These are phyloP conservation scores for Ailurus styani DNA, from an alignment of 2,113 vertebrate genomes.

Conservation along the genomic window DNA sequence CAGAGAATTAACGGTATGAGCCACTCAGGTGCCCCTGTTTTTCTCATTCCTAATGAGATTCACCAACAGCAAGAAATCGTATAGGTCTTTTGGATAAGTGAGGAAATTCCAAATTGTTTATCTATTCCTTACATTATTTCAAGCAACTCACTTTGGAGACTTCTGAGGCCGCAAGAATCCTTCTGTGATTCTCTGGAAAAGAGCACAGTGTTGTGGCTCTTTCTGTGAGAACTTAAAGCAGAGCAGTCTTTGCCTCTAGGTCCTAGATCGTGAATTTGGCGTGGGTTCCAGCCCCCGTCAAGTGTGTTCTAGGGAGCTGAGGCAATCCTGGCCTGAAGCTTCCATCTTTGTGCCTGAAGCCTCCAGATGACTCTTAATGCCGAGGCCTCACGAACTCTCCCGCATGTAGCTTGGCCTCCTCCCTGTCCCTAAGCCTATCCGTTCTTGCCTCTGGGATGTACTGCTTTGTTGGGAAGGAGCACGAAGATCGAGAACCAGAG, in stretches of 20 bases:
- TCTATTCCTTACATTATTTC: not conserved
- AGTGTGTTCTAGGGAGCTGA: not conserved
- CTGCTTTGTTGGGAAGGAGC: not conserved
- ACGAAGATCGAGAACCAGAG: not conserved
- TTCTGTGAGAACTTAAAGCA: not conserved
- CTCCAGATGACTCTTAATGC: not conserved
- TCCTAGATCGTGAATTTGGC: not conserved
- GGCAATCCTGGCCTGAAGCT: not conserved
- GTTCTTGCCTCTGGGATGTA: not conserved
- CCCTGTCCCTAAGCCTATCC: not conserved
- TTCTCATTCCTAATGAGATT: not conserved
- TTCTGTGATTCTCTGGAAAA: not conserved
- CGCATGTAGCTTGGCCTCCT: not conserved
- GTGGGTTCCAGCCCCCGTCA: not conserved
- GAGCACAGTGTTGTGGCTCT: not conserved
- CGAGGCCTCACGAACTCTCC: not conserved
- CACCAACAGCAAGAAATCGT: not conserved
- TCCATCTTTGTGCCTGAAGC: not conserved
- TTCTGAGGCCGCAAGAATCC: not conserved
- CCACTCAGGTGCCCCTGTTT: not conserved
- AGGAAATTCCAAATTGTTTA: not conserved
- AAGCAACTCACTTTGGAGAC: not conserved
- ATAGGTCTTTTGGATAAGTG: not conserved
- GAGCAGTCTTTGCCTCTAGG: not conserved
- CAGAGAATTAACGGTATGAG: too few species aligned